A percentile compares a stretch with the other conserved stretches of the same genome.
Evolutionary conservation across 2,888 invertebrate species (phyloP).

Genomic region (Lasiommata megera): DNA sequence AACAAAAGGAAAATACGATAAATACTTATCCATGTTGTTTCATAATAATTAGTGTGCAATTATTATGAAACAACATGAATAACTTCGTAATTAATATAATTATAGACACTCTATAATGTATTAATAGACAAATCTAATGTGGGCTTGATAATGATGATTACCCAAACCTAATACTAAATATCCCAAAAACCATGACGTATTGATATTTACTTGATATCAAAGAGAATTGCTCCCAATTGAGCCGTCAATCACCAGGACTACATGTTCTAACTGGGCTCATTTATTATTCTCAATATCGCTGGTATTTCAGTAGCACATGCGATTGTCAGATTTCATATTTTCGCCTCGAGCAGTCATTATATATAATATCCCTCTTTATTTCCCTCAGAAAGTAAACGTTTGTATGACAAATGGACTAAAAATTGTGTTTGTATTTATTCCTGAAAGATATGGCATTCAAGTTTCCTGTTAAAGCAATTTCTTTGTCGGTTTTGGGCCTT

Average conservation of each 20-base stretch:
- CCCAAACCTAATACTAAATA: too few species aligned
- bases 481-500: constrained; percentile 14
- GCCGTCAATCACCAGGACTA: constrained; percentile 13
- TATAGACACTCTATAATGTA: too few species aligned
- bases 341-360: constrained; percentile 17
- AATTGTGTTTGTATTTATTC: constrained; percentile 22
- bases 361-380: constrained; percentile 16
- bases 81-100: too few species aligned
- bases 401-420: constrained; percentile 23
- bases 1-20: too few species aligned
- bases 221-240: constrained; percentile 7
- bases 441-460: constrained; percentile 11
- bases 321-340: constrained; percentile 24
- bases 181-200: not conserved
- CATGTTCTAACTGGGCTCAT: constrained; percentile 20
- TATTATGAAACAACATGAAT: too few species aligned
- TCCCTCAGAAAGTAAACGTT: constrained; percentile 21
- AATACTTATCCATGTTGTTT: too few species aligned
- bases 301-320: constrained; percentile 26
- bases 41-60: too few species aligned
- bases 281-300: constrained; percentile 23
- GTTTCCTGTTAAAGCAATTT: constrained; percentile 18
- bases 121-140: too few species aligned
- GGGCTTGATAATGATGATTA: too few species aligned
- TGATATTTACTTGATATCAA: not conserved